Evolutionary conservation across 2,888 invertebrate species (phyloP), one percentile per base, ranked within the genome.

Genomic region (Arctia plantaginis): DNA sequence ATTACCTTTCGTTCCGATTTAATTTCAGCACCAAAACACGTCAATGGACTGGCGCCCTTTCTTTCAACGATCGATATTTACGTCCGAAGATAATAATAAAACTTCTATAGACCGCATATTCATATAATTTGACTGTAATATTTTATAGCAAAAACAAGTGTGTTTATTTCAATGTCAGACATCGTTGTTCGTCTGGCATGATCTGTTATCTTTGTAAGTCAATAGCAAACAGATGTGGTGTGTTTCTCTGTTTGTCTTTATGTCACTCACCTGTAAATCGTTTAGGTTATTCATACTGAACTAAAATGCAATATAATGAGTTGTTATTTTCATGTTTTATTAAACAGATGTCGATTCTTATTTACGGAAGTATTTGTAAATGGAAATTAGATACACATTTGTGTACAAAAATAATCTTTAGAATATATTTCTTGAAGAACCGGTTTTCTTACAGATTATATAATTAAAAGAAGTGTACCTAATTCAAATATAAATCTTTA

Each of bases 21-120:
- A 39, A 69, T 69, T 39, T 39, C 55, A 39, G 39, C 27, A 39
- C 23, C 55, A 6, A 69, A 69, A 69, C 55, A 59, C 23, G 55
- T 55, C 69, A 69, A 69, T 69, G 62, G 30, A 62, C 62, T 8
- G 62, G 30, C 27, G 30, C 35, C 27, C 47, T 44, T 68, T 20
- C 51, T 69, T 69, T 55, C n/a, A 69, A 18, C 39, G 27, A 35
- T 73, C 65, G 69, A 78, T 76, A 27, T 74, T 73, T 69, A 73
- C 64, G 51, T 59, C 59, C n/a, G 20, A 62, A 55, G 41, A 73
- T 55, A 69, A 71, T 75, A 83, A 78, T 83, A 83, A 80, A 75
- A 82, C 64, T 47, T 35, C 30, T 83, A 75, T 71, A 82, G 35
- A 69, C 39, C 55, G 69, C 47, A 72, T 69, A 74, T 73, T 79